Conservation (phyloP, 2,797 vertebrate species). For the Rallus crepitans region DNA sequence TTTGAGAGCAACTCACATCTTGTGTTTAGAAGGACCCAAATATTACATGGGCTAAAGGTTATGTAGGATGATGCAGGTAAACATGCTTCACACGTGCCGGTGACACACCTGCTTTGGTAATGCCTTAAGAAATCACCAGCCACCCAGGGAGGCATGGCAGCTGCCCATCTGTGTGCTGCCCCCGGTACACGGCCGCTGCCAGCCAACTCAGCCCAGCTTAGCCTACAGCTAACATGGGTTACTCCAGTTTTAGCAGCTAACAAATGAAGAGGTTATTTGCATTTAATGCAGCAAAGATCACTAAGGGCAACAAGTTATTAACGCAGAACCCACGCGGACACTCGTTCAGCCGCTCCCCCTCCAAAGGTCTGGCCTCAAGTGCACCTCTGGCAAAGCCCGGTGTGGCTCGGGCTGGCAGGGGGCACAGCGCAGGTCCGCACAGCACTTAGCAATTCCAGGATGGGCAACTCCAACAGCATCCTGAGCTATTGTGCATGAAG, state of each 20-base stretch:
- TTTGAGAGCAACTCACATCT: background rate
- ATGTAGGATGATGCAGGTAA: background rate
- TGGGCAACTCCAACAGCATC: background rate
- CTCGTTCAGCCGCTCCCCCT: rapidly evolving
- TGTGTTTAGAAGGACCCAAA: background rate
- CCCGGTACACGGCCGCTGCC: rapidly evolving
- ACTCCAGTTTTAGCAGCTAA: background rate
- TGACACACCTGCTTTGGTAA: background rate
- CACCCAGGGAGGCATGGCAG: rapidly evolving
- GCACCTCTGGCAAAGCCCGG: background rate
- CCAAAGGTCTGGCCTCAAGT: background rate
- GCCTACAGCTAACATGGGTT: background rate
- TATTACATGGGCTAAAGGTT: background rate
- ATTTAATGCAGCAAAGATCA: background rate
- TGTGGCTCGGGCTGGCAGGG: background rate
- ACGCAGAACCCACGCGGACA: rapidly evolving
- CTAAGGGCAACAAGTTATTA: background rate
- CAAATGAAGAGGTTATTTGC: background rate
- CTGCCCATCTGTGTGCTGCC: rapidly evolving
- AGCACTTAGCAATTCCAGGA: rapidly evolving
- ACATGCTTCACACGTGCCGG: rapidly evolving
- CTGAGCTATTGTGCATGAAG: background rate
- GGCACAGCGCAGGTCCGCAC: rapidly evolving
- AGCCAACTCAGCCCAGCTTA: background rate
- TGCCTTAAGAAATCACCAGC: rapidly evolving